Evolutionary conservation across 2,797 vertebrate species (phyloP).

Genomic region (Apogon talboti): DNA sequence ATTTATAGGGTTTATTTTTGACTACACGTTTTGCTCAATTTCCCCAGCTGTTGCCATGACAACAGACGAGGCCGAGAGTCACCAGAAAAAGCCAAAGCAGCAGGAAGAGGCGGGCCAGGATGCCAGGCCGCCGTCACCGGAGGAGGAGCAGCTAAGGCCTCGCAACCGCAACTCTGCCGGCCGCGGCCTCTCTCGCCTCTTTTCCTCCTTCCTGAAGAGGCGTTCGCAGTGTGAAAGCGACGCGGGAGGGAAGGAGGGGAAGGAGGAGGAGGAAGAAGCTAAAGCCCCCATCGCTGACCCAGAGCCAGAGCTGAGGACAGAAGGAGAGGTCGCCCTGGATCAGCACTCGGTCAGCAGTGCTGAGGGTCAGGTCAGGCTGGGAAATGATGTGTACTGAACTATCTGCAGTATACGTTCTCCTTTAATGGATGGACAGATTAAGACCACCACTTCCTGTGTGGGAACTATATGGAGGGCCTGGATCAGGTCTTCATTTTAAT

Average conservation of each 20-base stretch:
- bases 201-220: conserved; percentile 94
- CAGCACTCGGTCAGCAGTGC: conserved; percentile 94
- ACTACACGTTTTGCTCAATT: background rate
- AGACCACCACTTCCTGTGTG: too few species aligned
- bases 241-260: conserved; percentile 78
- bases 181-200: conserved; percentile 91
- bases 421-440: too few species aligned
- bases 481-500: too few species aligned
- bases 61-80: conserved; percentile 88
- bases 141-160: conserved; percentile 86
- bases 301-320: conserved; percentile 91
- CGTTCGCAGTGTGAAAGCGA: conserved; percentile 92
- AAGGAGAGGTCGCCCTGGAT: conserved; percentile 91
- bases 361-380: conserved; percentile 90
- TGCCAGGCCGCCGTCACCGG: conserved; percentile 77
- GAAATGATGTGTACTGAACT: background rate
- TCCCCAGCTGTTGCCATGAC: conserved; percentile 81
- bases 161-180: conserved; percentile 83
- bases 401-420: background rate
- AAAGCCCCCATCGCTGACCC: conserved; percentile 97
- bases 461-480: too few species aligned
- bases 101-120: conserved; percentile 84
- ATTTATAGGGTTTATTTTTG: background rate
- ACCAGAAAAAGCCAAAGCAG: conserved; percentile 85
- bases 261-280: conserved; percentile 83